These are phyloP conservation scores for Drosophila prostipennis DNA, from an alignment of 2,888 invertebrate species.

Conservation along the genomic window DNA sequence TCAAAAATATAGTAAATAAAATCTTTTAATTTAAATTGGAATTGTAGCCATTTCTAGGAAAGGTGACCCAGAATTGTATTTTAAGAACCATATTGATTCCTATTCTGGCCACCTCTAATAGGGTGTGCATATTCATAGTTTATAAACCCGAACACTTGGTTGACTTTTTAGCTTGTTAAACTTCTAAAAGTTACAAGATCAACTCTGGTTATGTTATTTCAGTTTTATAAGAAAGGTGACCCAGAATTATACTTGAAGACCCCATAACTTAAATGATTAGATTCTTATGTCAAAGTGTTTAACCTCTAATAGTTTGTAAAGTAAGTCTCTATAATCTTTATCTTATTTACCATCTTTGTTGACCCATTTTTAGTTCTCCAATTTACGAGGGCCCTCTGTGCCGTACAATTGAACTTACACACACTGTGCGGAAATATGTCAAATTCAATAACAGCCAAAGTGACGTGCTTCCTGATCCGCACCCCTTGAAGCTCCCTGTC, in stretches of 20 bases:
- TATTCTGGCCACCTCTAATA: too few species aligned
- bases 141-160: too few species aligned
- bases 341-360: too few species aligned
- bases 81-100: neutral
- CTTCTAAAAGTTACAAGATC: too few species aligned
- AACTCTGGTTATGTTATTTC: too few species aligned
- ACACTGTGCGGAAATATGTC: slow-evolving; percentile 57
- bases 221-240: neutral
- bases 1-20: too few species aligned
- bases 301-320: too few species aligned
- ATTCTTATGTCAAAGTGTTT: too few species aligned
- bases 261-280: too few species aligned
- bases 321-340: too few species aligned
- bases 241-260: neutral
- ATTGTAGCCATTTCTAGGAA: neutral
- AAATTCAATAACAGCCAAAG: slow-evolving; percentile 72
- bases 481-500: slow-evolving; percentile 1
- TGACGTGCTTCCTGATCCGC: slow-evolving; percentile 53
- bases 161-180: too few species aligned
- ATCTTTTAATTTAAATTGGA: too few species aligned
- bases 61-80: neutral
- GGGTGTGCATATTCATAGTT: neutral
- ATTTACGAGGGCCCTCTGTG: neutral
- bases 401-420: slow-evolving; percentile 6
- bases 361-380: neutral